phyloP scores from a whole-genome alignment of 2,113 vertebrate species.

The human (Homo sapiens) region DNA sequence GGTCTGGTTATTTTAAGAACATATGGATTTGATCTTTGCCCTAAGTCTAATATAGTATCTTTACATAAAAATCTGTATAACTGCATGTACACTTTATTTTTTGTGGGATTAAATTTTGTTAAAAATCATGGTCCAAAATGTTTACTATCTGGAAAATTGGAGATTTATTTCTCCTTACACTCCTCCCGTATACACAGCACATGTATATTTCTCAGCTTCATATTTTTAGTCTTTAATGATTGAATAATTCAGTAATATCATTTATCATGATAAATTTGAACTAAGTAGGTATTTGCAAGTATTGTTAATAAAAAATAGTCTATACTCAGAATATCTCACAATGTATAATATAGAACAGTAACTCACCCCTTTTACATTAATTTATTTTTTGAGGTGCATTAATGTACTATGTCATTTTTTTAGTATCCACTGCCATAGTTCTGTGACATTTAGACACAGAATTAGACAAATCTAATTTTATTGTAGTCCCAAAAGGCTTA shows the following conservation, averaged over 20 bases:
- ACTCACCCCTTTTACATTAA: not conserved
- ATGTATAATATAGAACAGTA: not conserved
- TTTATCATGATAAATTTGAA: not conserved
- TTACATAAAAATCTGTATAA: not conserved
- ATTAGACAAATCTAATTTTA: not conserved
- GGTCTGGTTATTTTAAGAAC: not conserved
- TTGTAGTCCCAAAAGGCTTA: not conserved
- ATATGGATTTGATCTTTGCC: constrained; percentile 16
- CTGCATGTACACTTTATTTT: not conserved
- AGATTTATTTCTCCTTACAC: not conserved
- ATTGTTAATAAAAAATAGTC: not conserved
- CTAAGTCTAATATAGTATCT: not conserved
- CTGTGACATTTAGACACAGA: not conserved
- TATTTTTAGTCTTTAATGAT: not conserved
- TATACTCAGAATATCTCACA: not conserved
- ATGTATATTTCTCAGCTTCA: not conserved
- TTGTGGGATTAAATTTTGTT: not conserved
- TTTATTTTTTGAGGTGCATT: not conserved
- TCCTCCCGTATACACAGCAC: not conserved
- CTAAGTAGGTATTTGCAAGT: not conserved
- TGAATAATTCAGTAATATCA: not conserved
- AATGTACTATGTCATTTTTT: not conserved
- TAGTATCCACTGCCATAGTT: not conserved
- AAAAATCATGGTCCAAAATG: not conserved
- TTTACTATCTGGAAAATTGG: not conserved